Evolutionary conservation across 2,888 invertebrate species (phyloP).

Genomic region (Venustoraphidia nigricollis): DNA sequence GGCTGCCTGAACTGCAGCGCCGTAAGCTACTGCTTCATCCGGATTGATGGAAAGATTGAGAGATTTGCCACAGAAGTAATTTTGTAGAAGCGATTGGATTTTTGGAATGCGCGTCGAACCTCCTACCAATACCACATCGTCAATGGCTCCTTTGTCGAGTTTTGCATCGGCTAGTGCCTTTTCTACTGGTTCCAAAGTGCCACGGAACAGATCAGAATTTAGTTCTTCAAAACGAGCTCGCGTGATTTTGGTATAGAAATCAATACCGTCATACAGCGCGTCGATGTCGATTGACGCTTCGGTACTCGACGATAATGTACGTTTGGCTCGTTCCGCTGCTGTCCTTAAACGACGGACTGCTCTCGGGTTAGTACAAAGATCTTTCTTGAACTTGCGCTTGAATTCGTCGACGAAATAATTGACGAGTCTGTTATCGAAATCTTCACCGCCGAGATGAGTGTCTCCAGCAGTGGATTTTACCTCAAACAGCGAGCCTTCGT

Average conservation of each 20-base stretch:
- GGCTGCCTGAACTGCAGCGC: slow-evolving; percentile 60
- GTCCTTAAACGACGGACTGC: slow-evolving; percentile 31
- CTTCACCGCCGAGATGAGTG: slow-evolving; percentile 68
- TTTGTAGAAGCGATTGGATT: slow-evolving; percentile 56
- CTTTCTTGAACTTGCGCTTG: slow-evolving; percentile 32
- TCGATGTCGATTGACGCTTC: slow-evolving; percentile 35
- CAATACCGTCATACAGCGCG: slow-evolving; percentile 31
- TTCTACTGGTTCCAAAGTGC: slow-evolving; percentile 62
- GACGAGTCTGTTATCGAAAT: slow-evolving; percentile 41
- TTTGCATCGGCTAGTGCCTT: slow-evolving; percentile 64
- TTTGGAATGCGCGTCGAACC: slow-evolving; percentile 72
- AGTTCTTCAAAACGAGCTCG: slow-evolving; percentile 65
- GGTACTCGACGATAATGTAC: slow-evolving; percentile 32
- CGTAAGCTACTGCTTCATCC: slow-evolving; percentile 69
- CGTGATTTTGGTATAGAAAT: slow-evolving; percentile 53
- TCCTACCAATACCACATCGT: slow-evolving; percentile 71
- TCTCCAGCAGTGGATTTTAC: slow-evolving; percentile 73
- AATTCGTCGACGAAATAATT: slow-evolving; percentile 40
- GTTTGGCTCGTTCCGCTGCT: slow-evolving; percentile 35
- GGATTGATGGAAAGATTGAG: slow-evolving; percentile 64
- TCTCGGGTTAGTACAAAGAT: slow-evolving; percentile 28
- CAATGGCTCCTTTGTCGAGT: slow-evolving; percentile 54
- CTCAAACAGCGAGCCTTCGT: slow-evolving; percentile 60
- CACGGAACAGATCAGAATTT: slow-evolving; percentile 53
- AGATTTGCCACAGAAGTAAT: slow-evolving; percentile 58